phyloP scores from a whole-genome alignment of 2,113 vertebrate species.

The Oenanthe oenanthe region DNA sequence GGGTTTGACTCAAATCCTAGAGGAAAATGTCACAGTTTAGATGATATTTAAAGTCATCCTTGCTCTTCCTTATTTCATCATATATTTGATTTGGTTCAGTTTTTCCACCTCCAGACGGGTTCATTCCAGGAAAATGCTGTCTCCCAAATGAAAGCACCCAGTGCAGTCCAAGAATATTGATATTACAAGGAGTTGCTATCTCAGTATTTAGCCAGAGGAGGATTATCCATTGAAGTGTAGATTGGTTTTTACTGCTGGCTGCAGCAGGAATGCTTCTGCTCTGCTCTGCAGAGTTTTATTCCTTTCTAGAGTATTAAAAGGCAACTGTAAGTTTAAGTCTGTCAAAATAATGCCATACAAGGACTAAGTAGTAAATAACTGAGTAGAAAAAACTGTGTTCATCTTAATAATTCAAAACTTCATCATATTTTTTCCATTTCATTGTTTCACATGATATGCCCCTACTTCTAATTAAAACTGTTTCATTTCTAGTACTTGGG shows the following conservation, averaged over 20 bases:
- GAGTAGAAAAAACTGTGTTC: not conserved
- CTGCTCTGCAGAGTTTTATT: not conserved
- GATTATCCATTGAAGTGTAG: not conserved
- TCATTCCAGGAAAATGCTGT: not conserved
- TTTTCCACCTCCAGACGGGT: not conserved
- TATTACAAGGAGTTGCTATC: not conserved
- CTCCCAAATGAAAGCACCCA: not conserved
- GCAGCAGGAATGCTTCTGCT: not conserved
- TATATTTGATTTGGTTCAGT: not conserved
- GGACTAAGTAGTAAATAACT: not conserved
- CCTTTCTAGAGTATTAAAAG: not conserved
- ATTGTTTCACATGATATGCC: not conserved
- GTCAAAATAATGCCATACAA: not conserved
- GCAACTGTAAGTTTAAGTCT: not conserved
- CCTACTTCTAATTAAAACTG: not conserved
- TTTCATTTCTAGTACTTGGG: not conserved
- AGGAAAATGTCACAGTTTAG: not conserved
- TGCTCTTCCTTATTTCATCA: not conserved
- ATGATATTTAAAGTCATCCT: not conserved
- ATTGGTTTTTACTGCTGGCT: not conserved
- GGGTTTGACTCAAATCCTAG: not conserved
- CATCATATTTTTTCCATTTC: not conserved
- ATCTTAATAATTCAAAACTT: not conserved
- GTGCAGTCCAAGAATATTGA: not conserved
- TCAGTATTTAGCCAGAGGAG: not conserved